phyloP scores from a whole-genome alignment of 2,797 vertebrate genomes.

The Myotis planiceps region DNA sequence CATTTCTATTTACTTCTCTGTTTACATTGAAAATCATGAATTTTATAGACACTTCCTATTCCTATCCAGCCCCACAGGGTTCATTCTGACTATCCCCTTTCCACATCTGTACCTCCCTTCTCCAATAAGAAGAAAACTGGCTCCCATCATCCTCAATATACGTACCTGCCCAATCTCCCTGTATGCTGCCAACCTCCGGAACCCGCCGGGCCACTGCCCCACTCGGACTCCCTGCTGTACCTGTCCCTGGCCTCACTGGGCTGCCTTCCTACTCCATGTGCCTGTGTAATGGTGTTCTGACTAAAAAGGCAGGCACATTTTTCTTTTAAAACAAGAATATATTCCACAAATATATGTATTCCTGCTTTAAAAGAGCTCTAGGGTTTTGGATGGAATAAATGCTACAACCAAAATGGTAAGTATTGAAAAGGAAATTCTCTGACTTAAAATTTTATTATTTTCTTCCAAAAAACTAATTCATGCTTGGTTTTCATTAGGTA shows the following conservation, averaged over 20 bases:
- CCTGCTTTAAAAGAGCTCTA: neutral
- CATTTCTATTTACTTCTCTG: neutral
- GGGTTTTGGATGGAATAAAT: slow-evolving; percentile 28
- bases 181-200: neutral
- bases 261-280: neutral
- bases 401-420: neutral
- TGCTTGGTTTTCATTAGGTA: neutral
- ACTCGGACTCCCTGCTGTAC: neutral
- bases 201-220: neutral
- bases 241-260: neutral
- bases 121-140: neutral
- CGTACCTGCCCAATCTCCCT: neutral
- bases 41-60: neutral
- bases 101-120: neutral
- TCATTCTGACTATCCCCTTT: neutral
- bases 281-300: neutral
- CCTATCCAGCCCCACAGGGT: neutral
- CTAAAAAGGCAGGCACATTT: neutral
- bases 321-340: slow-evolving; percentile 4
- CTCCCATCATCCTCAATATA: neutral
- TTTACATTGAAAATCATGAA: neutral
- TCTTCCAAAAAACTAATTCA: neutral
- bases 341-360: neutral
- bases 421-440: slow-evolving; percentile 31
- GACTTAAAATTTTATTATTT: slow-evolving; percentile 4